A percentile compares a stretch with the other conserved stretches of the same genome.
These are phyloP conservation scores for Gopherus flavomarginatus DNA, from an alignment of 2,113 vertebrate species.

Conservation along the genomic window DNA sequence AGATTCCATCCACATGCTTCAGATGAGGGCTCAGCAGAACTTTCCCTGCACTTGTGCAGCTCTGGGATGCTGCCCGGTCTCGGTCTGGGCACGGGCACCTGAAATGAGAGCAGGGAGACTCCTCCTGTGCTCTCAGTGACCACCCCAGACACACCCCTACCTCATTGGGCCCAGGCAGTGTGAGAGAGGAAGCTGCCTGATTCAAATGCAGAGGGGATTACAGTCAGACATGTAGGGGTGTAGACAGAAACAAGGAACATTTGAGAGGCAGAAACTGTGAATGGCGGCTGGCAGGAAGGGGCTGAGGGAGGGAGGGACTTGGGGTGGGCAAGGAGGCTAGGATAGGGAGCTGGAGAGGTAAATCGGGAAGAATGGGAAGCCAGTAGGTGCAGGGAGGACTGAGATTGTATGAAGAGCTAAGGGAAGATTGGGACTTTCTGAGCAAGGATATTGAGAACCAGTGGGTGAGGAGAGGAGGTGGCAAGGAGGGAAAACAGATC, in stretches of 20 bases:
- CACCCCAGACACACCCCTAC: neutral
- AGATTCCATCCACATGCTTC: neutral
- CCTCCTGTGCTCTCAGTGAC: neutral
- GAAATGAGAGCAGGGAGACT: neutral
- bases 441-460: neutral
- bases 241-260: neutral
- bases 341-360: too few relatives aligned
- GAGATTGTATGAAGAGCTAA: neutral
- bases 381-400: neutral
- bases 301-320: neutral
- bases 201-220: neutral
- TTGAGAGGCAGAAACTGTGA: neutral
- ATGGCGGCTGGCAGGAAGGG: neutral
- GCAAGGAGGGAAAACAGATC: neutral
- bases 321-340: neutral
- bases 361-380: neutral
- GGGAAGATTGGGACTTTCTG: neutral
- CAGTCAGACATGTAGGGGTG: neutral
- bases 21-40: neutral
- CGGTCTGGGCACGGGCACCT: neutral
- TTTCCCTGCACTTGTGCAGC: neutral
- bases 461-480: neutral
- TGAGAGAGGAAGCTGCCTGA: neutral
- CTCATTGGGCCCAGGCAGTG: neutral
- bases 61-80: neutral